These are phyloP conservation scores for Mythimna loreyi DNA, from an alignment of 2,888 invertebrate species.

Conservation along the genomic window DNA sequence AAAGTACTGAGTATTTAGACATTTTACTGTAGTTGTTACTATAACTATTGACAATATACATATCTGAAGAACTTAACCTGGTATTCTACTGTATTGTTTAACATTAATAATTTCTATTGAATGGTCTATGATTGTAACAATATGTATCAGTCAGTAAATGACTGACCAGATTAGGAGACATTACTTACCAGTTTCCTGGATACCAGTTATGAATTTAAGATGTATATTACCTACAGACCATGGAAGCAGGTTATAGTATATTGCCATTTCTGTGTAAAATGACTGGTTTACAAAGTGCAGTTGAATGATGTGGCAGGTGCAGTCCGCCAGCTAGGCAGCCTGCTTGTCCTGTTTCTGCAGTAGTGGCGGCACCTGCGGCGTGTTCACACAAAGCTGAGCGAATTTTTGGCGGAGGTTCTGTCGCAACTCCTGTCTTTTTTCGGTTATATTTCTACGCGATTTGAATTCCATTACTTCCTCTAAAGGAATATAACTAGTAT, in stretches of 20 bases:
- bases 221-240: slow-evolving; percentile 51
- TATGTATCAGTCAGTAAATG: slow-evolving; percentile 30
- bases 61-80: slow-evolving; percentile 49
- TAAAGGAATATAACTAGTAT: slow-evolving; percentile 95
- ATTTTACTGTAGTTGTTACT: slow-evolving; percentile 30
- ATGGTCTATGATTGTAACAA: slow-evolving; percentile 36
- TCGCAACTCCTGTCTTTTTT: slow-evolving; percentile 95
- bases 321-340: slow-evolving; percentile 68
- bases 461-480: slow-evolving; percentile 97
- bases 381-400: slow-evolving; percentile 93
- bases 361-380: slow-evolving; percentile 76
- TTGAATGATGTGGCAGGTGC: slow-evolving; percentile 64
- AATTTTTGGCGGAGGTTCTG: slow-evolving; percentile 96
- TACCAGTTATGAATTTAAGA: slow-evolving; percentile 42
- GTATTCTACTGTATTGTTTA: slow-evolving; percentile 25
- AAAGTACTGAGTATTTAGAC: slow-evolving; percentile 54
- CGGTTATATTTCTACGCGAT: slow-evolving; percentile 94
- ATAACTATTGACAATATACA: slow-evolving; percentile 31
- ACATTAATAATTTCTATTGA: slow-evolving; percentile 48
- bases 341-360: slow-evolving; percentile 72
- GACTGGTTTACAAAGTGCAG: slow-evolving; percentile 69
- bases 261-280: slow-evolving; percentile 44
- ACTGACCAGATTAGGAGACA: slow-evolving; percentile 35
- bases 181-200: slow-evolving; percentile 43
- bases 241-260: slow-evolving; percentile 56